Conservation (phyloP, 2,888 invertebrate species). For the Acanthacorydalis orientalis region DNA sequence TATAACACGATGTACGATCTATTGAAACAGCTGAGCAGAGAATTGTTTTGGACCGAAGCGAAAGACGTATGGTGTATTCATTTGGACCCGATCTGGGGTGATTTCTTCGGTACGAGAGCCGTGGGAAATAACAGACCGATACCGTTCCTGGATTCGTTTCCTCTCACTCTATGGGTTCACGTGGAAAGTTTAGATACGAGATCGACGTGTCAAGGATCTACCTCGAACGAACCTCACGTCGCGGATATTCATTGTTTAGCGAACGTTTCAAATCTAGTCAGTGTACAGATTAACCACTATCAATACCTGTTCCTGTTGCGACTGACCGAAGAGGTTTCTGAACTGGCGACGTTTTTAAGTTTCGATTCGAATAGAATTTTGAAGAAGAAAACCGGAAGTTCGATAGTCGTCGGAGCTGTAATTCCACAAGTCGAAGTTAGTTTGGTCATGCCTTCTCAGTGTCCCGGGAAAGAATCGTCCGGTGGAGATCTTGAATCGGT, state of each 20-base stretch:
- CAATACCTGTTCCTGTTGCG: slow-evolving; percentile 80
- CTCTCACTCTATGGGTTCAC: slow-evolving; percentile 71
- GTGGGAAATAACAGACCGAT: slow-evolving; percentile 55
- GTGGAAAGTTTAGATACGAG: slow-evolving; percentile 18
- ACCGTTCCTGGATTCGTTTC: slow-evolving; percentile 72
- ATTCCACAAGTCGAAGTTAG: slow-evolving; percentile 79
- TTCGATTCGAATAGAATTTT: slow-evolving; percentile 59
- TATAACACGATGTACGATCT: neutral
- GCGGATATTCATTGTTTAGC: slow-evolving; percentile 67
- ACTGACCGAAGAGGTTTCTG: slow-evolving; percentile 63
- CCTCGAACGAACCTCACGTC: slow-evolving; percentile 17
- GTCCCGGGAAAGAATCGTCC: slow-evolving; percentile 73
- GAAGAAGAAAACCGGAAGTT: slow-evolving; percentile 32
- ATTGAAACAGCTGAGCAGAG: slow-evolving; percentile 18
- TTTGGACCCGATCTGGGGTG: slow-evolving; percentile 84
- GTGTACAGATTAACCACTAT: slow-evolving; percentile 84
- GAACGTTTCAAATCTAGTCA: slow-evolving; percentile 68
- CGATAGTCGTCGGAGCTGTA: slow-evolving; percentile 56
- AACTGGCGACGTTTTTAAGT: slow-evolving; percentile 61
- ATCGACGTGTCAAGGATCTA: neutral
- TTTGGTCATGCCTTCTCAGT: slow-evolving; percentile 69
- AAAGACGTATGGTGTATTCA: slow-evolving; percentile 77
- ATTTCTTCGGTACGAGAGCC: slow-evolving; percentile 73
- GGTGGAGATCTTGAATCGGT: slow-evolving; percentile 72
- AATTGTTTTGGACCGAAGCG: slow-evolving; percentile 62